Percentiles rank a stretch among this genome's conserved stretches.
phyloP scores from a whole-genome alignment of 2,113 vertebrate genomes.

The Sylvietta virens region DNA sequence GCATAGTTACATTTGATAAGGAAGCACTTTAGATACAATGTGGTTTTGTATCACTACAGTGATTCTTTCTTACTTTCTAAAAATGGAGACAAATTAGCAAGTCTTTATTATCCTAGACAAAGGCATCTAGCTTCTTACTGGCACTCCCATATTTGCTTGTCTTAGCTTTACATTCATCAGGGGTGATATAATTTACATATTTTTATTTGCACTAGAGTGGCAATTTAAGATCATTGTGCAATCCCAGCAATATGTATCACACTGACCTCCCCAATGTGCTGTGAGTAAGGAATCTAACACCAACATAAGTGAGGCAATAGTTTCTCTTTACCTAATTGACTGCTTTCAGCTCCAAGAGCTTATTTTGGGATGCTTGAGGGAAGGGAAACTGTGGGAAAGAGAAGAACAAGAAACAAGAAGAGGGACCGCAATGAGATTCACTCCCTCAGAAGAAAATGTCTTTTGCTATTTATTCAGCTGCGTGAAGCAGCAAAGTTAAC shows the following conservation, averaged over 20 bases:
- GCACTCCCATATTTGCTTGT: conserved; percentile 1
- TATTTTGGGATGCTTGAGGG: background rate
- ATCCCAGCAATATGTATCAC: background rate
- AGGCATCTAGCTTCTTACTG: conserved; percentile 28
- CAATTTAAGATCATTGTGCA: background rate
- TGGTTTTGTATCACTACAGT: background rate
- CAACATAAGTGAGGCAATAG: background rate
- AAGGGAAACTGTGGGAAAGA: background rate
- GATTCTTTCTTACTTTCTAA: background rate
- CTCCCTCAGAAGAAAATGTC: background rate
- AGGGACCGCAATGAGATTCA: background rate
- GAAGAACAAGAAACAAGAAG: background rate
- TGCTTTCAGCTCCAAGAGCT: background rate
- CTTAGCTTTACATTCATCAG: conserved; percentile 22
- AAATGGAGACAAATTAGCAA: conserved; percentile 35
- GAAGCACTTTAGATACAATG: background rate
- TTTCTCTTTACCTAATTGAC: background rate
- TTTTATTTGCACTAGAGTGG: conserved; percentile 46
- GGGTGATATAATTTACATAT: conserved; percentile 40
- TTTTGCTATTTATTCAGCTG: background rate
- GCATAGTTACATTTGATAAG: background rate
- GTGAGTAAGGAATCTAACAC: background rate
- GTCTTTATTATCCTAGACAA: conserved; percentile 35
- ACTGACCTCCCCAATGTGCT: background rate
- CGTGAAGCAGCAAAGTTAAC: background rate